Percentiles rank a stretch among this genome's conserved stretches.
phyloP scores from a whole-genome alignment of 2,113 vertebrate species.

The Apistogramma diplotaenia region DNA sequence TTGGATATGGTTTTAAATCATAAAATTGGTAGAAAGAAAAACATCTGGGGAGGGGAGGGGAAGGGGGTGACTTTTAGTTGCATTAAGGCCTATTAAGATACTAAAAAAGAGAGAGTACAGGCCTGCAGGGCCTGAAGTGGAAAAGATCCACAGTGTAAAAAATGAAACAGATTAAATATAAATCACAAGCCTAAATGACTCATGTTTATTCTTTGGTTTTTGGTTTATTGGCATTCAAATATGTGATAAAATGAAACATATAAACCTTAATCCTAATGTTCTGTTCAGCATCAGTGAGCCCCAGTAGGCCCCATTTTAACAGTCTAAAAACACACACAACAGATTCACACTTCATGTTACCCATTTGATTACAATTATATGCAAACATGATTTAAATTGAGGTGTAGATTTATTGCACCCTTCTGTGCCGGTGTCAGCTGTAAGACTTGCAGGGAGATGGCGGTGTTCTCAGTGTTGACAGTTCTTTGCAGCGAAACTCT shows the following conservation, averaged over 20 bases:
- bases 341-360: neutral
- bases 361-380: neutral
- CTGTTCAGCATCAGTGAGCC: neutral
- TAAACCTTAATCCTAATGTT: neutral
- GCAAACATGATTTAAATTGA: neutral
- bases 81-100: constrained; percentile 51
- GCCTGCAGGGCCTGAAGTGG: constrained; percentile 57
- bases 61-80: constrained; percentile 16
- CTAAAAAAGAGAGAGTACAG: constrained; percentile 45
- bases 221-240: constrained; percentile 35
- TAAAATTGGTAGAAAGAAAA: constrained; percentile 18
- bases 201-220: constrained; percentile 11
- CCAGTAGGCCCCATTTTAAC: neutral
- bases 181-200: constrained; percentile 39
- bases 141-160: constrained; percentile 44
- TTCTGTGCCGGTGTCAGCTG: neutral
- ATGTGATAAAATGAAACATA: constrained; percentile 8
- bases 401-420: neutral
- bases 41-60: neutral
- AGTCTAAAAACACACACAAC: neutral
- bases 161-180: constrained; percentile 46
- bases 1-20: constrained; percentile 53
- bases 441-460: neutral
- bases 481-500: neutral
- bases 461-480: neutral